Evolutionary conservation across 1,140 invertebrate species (phyloP).

Genomic region (Drosophila leontia): DNA sequence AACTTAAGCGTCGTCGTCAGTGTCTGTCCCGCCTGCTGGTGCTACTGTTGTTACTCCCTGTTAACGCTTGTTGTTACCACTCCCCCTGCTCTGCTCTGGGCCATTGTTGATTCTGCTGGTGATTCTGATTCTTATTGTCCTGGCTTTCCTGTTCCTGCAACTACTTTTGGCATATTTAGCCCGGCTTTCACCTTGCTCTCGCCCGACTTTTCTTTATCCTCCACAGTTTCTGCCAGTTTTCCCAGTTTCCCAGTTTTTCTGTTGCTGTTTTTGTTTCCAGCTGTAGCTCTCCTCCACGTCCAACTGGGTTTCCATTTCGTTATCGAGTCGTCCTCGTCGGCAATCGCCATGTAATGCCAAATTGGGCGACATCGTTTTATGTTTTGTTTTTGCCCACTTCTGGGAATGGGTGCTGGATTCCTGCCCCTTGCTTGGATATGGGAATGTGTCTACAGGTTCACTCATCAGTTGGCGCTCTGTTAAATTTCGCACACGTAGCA

Average conservation of each 20-base stretch:
- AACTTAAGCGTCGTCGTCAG: constrained; percentile 61
- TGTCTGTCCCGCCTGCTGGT: constrained; percentile 46
- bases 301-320: constrained; percentile 70
- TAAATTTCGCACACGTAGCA: constrained; percentile 82
- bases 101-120: constrained; percentile 51
- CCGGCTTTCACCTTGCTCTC: constrained; percentile 51
- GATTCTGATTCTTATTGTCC: constrained; percentile 53
- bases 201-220: constrained; percentile 31
- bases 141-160: constrained; percentile 53
- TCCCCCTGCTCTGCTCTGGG: constrained; percentile 16
- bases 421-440: constrained; percentile 1
- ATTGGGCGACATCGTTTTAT: constrained; percentile 77
- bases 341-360: constrained; percentile 77
- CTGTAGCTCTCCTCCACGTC: constrained; percentile 5
- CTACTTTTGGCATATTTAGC: constrained; percentile 59
- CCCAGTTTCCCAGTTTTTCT: constrained; percentile 15
- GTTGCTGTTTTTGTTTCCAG: constrained; percentile 9
- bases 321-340: constrained; percentile 66
- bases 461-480: constrained; percentile 74
- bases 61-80: constrained; percentile 23
- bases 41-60: constrained; percentile 10
- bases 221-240: not conserved
- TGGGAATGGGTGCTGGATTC: not conserved
- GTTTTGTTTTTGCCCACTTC: constrained; percentile 27
- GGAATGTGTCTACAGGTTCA: constrained; percentile 60